These are phyloP conservation scores for Lophura nycthemera DNA, from an alignment of 2,113 vertebrate genomes.

Conservation along the genomic window DNA sequence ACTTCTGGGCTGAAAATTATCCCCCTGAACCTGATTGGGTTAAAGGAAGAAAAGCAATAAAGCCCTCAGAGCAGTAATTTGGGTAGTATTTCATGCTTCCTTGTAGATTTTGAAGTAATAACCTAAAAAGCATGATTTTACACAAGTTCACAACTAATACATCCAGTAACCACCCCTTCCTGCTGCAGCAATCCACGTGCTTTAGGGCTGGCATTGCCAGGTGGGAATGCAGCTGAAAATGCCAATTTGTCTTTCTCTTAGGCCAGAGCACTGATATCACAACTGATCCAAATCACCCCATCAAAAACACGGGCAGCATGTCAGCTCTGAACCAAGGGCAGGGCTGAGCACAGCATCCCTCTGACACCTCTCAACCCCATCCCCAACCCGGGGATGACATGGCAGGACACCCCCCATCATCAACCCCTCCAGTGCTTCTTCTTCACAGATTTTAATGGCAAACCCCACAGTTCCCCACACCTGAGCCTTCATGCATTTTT, in stretches of 20 bases:
- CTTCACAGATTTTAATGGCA: slow-evolving; percentile 68
- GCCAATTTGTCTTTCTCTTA: neutral
- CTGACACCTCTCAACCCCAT: accelerated
- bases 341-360: neutral
- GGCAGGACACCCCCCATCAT: neutral
- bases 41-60: slow-evolving; percentile 33
- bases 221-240: neutral
- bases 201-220: accelerated
- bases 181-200: neutral
- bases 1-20: slow-evolving; percentile 38
- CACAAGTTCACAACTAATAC: neutral
- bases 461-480: slow-evolving; percentile 44
- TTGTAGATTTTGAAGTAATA: neutral
- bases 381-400: neutral
- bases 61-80: neutral
- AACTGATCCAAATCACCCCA: accelerated
- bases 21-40: neutral
- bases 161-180: neutral
- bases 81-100: neutral
- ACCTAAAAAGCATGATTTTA: neutral
- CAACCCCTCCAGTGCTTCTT: slow-evolving; percentile 29
- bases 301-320: accelerated
- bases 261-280: neutral
- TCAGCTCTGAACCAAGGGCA: accelerated
- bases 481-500: slow-evolving; percentile 67